phyloP scores from a whole-genome alignment of 2,113 vertebrate genomes.

The Myodes glareolus region DNA sequence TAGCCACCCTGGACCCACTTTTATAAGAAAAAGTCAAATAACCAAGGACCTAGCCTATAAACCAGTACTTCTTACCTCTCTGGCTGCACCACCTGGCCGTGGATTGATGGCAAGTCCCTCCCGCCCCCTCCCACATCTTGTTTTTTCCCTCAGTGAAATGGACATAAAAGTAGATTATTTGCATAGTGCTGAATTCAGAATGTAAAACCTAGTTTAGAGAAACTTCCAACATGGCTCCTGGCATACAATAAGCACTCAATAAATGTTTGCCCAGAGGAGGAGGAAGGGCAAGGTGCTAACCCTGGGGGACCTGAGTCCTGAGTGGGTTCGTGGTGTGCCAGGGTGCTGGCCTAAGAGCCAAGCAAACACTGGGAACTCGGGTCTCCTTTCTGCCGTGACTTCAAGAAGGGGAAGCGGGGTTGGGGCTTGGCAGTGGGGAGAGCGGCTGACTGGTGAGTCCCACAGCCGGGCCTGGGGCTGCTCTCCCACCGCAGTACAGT shows the following conservation, averaged over 20 bases:
- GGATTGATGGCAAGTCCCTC: too few relatives aligned
- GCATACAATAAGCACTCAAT: background rate
- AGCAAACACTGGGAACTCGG: background rate
- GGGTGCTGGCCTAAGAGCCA: background rate
- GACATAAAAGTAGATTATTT: background rate
- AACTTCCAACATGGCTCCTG: background rate
- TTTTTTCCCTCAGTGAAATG: background rate
- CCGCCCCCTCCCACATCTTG: background rate
- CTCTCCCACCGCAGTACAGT: accelerated
- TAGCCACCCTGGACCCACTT: background rate
- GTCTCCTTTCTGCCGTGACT: slow-evolving; percentile 65
- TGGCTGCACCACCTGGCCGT: too few relatives aligned
- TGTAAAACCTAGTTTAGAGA: background rate
- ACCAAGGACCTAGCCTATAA: background rate
- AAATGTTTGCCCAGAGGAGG: background rate
- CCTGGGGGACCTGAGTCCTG: background rate
- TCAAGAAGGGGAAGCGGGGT: slow-evolving; percentile 56
- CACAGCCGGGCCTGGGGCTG: background rate
- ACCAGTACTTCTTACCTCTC: background rate
- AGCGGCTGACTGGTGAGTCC: slow-evolving; percentile 51
- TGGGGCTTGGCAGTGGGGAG: slow-evolving; percentile 38
- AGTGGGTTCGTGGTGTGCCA: background rate
- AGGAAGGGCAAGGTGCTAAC: background rate
- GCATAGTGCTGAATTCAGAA: background rate
- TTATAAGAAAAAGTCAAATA: background rate